Evolutionary conservation across 1,140 invertebrate genomes (phyloP).

Genomic region (Hylyphantes graminicola): DNA sequence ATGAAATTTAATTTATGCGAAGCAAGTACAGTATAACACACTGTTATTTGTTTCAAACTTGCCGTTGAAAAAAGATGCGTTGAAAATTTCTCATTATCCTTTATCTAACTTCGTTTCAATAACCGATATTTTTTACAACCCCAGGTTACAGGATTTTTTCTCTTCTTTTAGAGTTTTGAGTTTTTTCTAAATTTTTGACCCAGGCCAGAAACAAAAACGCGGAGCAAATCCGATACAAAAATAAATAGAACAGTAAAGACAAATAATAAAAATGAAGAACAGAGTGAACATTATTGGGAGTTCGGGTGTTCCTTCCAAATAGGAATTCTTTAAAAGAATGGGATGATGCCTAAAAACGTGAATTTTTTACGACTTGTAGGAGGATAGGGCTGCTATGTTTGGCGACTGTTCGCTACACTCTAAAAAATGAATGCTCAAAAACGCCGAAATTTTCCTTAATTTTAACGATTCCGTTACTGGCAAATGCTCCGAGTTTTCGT

Average conservation of each 20-base stretch:
- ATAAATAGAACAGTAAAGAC: conserved; percentile 21
- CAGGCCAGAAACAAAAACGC: background rate
- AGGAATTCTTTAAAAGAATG: conserved; percentile 19
- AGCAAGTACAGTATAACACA: no score
- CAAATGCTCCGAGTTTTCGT: no score
- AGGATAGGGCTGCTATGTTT: background rate
- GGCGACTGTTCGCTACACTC: background rate
- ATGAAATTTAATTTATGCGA: no score
- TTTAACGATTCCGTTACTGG: no score
- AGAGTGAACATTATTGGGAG: background rate
- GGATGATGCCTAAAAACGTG: conserved; percentile 17
- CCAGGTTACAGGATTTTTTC: conserved; percentile 1
- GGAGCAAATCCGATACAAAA: conserved; percentile 11
- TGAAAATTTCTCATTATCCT: conserved; percentile 35
- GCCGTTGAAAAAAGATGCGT: no score
- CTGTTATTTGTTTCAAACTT: no score
- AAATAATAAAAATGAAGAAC: conserved; percentile 1
- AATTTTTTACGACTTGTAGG: conserved; percentile 23
- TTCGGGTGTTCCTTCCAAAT: conserved; percentile 2
- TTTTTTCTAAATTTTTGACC: background rate
- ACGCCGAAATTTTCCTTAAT: no score
- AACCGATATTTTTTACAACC: conserved; percentile 17
- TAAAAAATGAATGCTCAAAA: no score
- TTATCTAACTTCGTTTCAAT: conserved; percentile 38
- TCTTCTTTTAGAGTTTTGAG: background rate